Evolutionary conservation across 1,140 invertebrate species (phyloP).

Genomic region (Telenomus remus): DNA sequence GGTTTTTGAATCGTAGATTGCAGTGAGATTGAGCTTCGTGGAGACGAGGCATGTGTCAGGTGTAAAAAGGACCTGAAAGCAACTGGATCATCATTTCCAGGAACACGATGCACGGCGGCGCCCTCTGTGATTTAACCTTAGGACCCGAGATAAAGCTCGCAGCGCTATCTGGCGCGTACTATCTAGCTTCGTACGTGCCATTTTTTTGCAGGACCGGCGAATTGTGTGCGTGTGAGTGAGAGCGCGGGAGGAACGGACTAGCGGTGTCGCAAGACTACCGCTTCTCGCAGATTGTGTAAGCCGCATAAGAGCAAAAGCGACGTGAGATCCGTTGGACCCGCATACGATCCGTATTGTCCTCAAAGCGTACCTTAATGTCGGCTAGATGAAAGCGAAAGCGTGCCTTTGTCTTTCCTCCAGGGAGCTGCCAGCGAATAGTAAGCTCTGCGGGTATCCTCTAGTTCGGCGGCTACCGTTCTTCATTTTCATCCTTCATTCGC

Average conservation of each 20-base stretch:
- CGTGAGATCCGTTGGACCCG: slow-evolving; percentile 71
- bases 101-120: slow-evolving; percentile 32
- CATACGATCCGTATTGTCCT: slow-evolving; percentile 69
- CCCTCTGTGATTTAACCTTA: slow-evolving; percentile 42
- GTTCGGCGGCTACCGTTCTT: slow-evolving; percentile 60
- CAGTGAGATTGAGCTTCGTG: slow-evolving; percentile 10
- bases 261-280: slow-evolving; percentile 51
- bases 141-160: slow-evolving; percentile 32
- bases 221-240: no score
- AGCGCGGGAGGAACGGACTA: slow-evolving; percentile 8
- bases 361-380: slow-evolving; percentile 66
- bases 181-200: slow-evolving; percentile 51
- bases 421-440: slow-evolving; percentile 58
- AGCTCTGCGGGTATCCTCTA: slow-evolving; percentile 64
- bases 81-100: slow-evolving; percentile 30
- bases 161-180: slow-evolving; percentile 44
- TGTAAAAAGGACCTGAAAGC: slow-evolving; percentile 30
- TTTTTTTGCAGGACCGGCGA: slow-evolving; percentile 12
- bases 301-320: slow-evolving; percentile 63
- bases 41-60: slow-evolving; percentile 25
- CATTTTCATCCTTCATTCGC: slow-evolving; percentile 59
- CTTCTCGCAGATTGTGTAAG: slow-evolving; percentile 59
- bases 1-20: slow-evolving; percentile 5
- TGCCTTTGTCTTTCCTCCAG: slow-evolving; percentile 63
- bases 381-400: slow-evolving; percentile 68